Evolutionary conservation across 2,888 invertebrate species (phyloP).

Genomic region (Aelia acuminata): DNA sequence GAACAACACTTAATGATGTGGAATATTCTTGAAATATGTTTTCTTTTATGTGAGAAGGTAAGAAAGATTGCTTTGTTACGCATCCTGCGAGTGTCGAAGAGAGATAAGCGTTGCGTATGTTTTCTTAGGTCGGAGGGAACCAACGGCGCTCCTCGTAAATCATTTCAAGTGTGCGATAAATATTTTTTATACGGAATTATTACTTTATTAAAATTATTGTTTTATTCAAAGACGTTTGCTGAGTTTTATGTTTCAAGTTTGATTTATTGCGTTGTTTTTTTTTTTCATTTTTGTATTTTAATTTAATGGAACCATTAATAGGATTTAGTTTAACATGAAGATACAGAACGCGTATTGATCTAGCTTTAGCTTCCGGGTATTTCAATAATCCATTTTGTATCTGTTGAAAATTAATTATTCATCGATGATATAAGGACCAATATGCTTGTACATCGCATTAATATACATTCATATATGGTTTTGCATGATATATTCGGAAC

Average conservation of each 20-base stretch:
- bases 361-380: too few species aligned
- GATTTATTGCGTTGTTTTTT: too few species aligned
- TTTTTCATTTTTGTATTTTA: too few species aligned
- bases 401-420: neutral
- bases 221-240: neutral
- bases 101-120: conserved; percentile 19
- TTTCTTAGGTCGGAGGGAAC: conserved; percentile 10
- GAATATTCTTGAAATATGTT: conserved; percentile 15
- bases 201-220: neutral
- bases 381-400: too few species aligned
- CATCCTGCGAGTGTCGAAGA: neutral
- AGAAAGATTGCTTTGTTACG: neutral
- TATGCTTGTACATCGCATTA: neutral
- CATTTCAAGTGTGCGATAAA: neutral
- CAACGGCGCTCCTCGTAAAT: neutral
- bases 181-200: neutral
- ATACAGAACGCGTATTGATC: too few species aligned
- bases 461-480: neutral
- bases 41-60: neutral
- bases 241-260: too few species aligned
- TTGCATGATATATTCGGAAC: neutral
- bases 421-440: neutral
- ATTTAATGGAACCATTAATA: too few species aligned
- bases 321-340: too few species aligned
- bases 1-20: neutral